Evolutionary conservation across 2,888 invertebrate genomes (phyloP).

Genomic region (Brassicogethes aeneus): DNA sequence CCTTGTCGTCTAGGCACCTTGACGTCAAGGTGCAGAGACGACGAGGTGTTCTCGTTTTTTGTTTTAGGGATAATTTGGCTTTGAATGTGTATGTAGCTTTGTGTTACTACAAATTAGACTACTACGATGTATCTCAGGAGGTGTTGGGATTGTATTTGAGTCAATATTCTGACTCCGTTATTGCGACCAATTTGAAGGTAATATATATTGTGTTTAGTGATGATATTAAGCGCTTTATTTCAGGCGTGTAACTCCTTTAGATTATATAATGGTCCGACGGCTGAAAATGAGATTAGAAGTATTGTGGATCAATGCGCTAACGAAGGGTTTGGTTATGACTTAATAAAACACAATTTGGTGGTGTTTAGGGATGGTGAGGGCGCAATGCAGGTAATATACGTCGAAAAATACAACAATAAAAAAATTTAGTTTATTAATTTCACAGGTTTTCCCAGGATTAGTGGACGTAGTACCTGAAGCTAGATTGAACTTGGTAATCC

Average conservation of each 20-base stretch:
- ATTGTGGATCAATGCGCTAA: slow-evolving; percentile 63
- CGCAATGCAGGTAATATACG: slow-evolving; percentile 68
- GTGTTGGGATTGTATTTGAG: slow-evolving; percentile 90
- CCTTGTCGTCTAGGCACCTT: background rate
- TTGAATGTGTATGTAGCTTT: slow-evolving; percentile 95
- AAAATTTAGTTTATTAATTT: slow-evolving; percentile 10
- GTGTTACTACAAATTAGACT: slow-evolving; percentile 97
- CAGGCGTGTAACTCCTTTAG: slow-evolving; percentile 73
- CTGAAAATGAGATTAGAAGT: slow-evolving; percentile 82
- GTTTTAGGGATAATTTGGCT: slow-evolving; percentile 76
- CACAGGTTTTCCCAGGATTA: slow-evolving; percentile 67
- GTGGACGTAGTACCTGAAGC: slow-evolving; percentile 97
- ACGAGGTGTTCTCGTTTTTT: too few species aligned
- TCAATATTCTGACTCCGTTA: slow-evolving; percentile 85
- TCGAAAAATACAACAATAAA: too few species aligned
- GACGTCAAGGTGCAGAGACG: background rate
- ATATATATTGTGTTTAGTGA: slow-evolving; percentile 1
- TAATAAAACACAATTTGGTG: slow-evolving; percentile 90
- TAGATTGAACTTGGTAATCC: slow-evolving; percentile 89
- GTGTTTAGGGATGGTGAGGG: slow-evolving; percentile 93
- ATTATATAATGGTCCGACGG: slow-evolving; percentile 89
- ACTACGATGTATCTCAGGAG: slow-evolving; percentile 96
- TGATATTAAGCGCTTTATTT: slow-evolving; percentile 3
- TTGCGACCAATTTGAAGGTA: slow-evolving; percentile 88
- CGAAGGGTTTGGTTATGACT: slow-evolving; percentile 77